Evolutionary conservation across 2,113 vertebrate species (phyloP), one percentile per base, ranked within the genome.

Genomic region (Arenaria interpres): DNA sequence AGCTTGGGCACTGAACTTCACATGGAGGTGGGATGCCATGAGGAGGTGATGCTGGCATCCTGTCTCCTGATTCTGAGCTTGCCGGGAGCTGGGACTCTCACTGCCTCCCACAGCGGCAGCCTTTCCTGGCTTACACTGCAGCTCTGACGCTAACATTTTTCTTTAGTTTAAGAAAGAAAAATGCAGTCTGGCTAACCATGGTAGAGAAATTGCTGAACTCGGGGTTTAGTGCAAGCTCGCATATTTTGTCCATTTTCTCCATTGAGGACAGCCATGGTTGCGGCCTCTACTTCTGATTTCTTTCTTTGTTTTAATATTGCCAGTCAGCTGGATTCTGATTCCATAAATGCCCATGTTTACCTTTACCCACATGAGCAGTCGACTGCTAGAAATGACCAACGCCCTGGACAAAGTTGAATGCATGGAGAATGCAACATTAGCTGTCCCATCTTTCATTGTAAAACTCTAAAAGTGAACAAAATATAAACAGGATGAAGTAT

Each of bases 1-100:
- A 66, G 11, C 72, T 25, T 71, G 72, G 54, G 9, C 0, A 1
- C 23, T n/a, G n/a, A 12, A n/a, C 18, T 11, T 45, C 1, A 1
- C 25, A 67, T 9, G 53, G 28, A 54, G 15, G 23, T 2, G 8
- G 16, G 37, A 22, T 75, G 46, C 32, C 16, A 6, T 0, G 7
- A 71, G n/a, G 14, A 89, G 33, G 22, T 67, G 76, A 76, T 66
- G 28, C 24, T 53, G 54, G 7, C 45, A 88, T 63, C n/a, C 50
- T 56, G 15, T 46, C 39, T 72, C 57, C 57, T n/a, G 45, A 32
- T 77, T 93, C 57, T 90, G n/a, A 86, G 45, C 41, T 18, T 85
- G 32, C 35, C 1, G 6, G 48, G 53, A 94, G 54, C 50, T 73
- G 53, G 24, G 53, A 35, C 48, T 77, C 33, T 80, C 68, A 54